Evolutionary conservation across 2,888 invertebrate genomes (phyloP).

Genomic region (Drosophila siamana): DNA sequence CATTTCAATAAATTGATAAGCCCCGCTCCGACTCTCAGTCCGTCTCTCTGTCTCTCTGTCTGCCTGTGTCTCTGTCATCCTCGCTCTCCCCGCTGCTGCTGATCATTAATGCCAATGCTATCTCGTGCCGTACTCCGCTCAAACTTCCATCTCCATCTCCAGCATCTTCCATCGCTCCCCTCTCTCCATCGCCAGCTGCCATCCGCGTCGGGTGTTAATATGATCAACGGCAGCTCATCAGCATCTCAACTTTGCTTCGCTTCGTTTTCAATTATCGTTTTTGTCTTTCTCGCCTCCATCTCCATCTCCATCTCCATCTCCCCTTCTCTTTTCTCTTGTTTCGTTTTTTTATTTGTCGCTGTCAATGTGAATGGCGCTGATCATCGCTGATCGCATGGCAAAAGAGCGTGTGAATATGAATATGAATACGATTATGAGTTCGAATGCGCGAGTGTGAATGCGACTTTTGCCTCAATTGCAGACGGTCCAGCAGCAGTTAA

Average conservation of each 20-base stretch:
- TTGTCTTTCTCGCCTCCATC: constrained; percentile 20
- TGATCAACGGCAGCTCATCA: constrained; percentile 80
- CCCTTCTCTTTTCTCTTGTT: not conserved
- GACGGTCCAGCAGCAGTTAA: constrained; percentile 67
- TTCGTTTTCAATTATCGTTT: constrained; percentile 61
- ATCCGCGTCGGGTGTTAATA: constrained; percentile 66
- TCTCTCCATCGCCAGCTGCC: constrained; percentile 24
- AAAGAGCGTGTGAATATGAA: constrained; percentile 79
- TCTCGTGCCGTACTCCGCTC: constrained; percentile 39
- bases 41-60: constrained; percentile 12
- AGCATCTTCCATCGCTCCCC: constrained; percentile 25
- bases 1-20: constrained; percentile 81
- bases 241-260: constrained; percentile 69
- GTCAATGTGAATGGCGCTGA: constrained; percentile 53
- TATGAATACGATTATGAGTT: constrained; percentile 56
- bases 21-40: constrained; percentile 40
- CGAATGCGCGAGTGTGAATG: constrained; percentile 17
- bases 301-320: not conserved
- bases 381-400: constrained; percentile 72
- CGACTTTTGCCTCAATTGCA: constrained; percentile 64
- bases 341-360: constrained; percentile 33
- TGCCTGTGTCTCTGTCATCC: constrained; percentile 15
- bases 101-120: constrained; percentile 49
- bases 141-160: constrained; percentile 29
- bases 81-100: constrained; percentile 19